phyloP scores from a whole-genome alignment of 2,888 invertebrate species.

The Sphecodes monilicornis region DNA sequence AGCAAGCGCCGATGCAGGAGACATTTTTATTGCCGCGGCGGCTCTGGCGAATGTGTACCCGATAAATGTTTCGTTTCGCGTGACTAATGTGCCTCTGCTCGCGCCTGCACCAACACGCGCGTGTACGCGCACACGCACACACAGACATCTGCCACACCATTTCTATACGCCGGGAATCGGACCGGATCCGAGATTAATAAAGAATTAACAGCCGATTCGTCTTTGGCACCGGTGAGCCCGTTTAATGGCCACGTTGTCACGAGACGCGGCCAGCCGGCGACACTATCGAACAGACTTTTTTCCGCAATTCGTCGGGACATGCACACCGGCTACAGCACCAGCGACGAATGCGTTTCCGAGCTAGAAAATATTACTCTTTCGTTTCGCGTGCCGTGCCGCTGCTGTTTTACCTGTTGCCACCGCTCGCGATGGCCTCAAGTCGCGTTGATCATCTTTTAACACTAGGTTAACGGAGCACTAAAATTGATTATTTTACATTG shows the following conservation, averaged over 20 bases:
- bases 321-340: not conserved
- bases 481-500: no score
- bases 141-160: not conserved
- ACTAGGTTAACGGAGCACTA: no score
- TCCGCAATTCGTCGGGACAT: not conserved
- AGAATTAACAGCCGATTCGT: constrained; percentile 52
- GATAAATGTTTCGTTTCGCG: constrained; percentile 65
- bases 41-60: constrained; percentile 53
- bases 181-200: constrained; percentile 34
- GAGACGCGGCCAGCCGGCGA: not conserved
- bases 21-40: constrained; percentile 64
- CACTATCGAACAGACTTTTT: constrained; percentile 2
- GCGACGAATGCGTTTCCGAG: not conserved
- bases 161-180: not conserved
- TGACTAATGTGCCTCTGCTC: constrained; percentile 56
- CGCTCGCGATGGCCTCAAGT: not conserved
- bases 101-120: not conserved
- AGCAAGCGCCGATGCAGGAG: constrained; percentile 58
- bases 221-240: not conserved
- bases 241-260: constrained; percentile 41
- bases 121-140: no score
- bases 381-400: not conserved
- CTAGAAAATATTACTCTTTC: constrained; percentile 12
- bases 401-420: constrained; percentile 49
- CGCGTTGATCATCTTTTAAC: not conserved